Base-by-base conservation (phyloP, 1,140 invertebrate genomes). In the Coenobita brevimanus region DNA sequence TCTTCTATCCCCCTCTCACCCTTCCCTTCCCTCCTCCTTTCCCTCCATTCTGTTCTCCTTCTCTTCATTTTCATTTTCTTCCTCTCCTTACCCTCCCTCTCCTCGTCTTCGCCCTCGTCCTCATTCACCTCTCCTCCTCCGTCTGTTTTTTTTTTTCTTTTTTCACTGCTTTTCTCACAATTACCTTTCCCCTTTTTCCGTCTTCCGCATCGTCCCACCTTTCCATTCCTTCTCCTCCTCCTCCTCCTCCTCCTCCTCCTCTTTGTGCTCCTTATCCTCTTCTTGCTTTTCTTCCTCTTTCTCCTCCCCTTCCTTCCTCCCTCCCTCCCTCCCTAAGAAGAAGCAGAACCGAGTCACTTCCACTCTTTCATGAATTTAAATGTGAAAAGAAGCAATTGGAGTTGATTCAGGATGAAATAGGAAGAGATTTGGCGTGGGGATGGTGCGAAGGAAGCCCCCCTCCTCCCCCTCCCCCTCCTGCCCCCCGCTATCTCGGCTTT, bases 361-460 rank as follows among this genome's bases (percentile, higher is more conserved):
- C 84, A 87, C 84, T 86, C 84, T 87, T 87, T 87, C 84, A 87
- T 87, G 84, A 87, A 87, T 87, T 87, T 87, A 87, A 87, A 87
- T 87, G 84, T 87, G 84, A 87, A 87, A 87, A 87, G 84, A 87
- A 79, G 84, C 84, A 87, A 80, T 87, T 87, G 84, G 84, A 87
- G 75, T 87, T 87, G 84, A 87, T 87, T 87, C 84, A 87, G 84
- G 84, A 87, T 87, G 84, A 87, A 87, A 87, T 87, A 87, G 84
- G 76, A 57, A 87, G 84, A 87, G 75, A 87, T 87, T 87, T 79
- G 64, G 75, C 75, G 54, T 57, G 43, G 76, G 84, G 36, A 87
- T 67, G 69, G 64, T 75, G 24, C 27, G 46, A 17, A 54, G 46
- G 62, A 54, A 38, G n/a, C n/a, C n/a, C n/a, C n/a, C n/a, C n/a